phyloP scores from a whole-genome alignment of 2,888 invertebrate species.

The Parapristionchus giblindavisi region DNA sequence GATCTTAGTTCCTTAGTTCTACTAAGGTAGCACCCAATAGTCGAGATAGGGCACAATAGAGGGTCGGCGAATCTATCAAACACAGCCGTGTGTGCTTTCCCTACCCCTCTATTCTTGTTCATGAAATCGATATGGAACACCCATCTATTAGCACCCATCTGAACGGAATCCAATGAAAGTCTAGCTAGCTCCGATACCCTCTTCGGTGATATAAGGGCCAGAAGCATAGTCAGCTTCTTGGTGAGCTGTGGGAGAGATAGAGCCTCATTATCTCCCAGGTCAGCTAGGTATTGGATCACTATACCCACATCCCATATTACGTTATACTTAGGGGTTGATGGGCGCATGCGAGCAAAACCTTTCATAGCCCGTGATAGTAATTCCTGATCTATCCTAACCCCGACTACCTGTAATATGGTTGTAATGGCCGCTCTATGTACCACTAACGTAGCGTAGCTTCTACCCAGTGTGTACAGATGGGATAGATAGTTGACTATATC shows the following conservation, averaged over 20 bases:
- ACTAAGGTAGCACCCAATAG: not conserved
- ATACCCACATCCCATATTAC: not conserved
- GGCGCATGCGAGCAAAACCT: not conserved
- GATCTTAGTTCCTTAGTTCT: not conserved
- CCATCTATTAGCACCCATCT: not conserved
- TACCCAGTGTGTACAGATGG: not conserved
- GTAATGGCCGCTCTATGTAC: not conserved
- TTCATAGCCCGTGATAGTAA: not conserved
- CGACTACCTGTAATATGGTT: not conserved
- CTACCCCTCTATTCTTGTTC: conserved; percentile 9
- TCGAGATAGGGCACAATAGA: not conserved
- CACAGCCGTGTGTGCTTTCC: not conserved
- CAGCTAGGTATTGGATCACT: not conserved
- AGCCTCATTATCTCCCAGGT: not conserved
- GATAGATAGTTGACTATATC: not conserved
- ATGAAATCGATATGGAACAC: too few relatives aligned
- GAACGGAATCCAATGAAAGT: not conserved
- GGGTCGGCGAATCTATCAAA: not conserved
- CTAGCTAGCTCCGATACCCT: conserved; percentile 16
- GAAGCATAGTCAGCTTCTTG: not conserved
- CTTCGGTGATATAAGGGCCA: not conserved
- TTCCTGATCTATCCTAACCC: not conserved
- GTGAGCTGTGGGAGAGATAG: not conserved
- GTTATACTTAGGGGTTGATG: not conserved
- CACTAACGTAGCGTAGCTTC: not conserved